These are phyloP conservation scores for Channa argus DNA, from an alignment of 2,113 vertebrate genomes.

Conservation along the genomic window DNA sequence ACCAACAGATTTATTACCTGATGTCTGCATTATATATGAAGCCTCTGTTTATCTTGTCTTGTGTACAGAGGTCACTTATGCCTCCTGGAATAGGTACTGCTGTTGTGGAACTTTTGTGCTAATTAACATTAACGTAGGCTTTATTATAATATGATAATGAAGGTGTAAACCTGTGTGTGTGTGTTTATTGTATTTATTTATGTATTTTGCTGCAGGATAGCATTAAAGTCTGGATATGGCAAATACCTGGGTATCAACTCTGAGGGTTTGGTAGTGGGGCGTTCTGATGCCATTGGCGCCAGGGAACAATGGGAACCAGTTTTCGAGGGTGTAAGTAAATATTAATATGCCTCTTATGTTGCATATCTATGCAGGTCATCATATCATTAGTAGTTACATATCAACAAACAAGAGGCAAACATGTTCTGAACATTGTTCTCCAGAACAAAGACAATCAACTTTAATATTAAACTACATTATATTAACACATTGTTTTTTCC, in stretches of 20 bases:
- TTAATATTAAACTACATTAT: too few relatives aligned
- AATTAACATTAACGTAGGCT: constrained; percentile 5
- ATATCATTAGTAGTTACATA: too few relatives aligned
- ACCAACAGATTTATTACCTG: constrained; percentile 1
- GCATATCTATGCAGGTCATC: too few relatives aligned
- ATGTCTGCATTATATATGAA: constrained; percentile 24
- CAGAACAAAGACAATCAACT: too few relatives aligned
- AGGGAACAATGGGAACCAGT: constrained; percentile 98
- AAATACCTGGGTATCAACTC: constrained; percentile 97
- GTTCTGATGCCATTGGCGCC: constrained; percentile 94
- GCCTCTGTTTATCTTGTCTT: constrained; percentile 1
- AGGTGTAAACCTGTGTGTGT: too few relatives aligned
- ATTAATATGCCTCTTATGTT: background rate
- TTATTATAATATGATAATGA: background rate
- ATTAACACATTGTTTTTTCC: too few relatives aligned
- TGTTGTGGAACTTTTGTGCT: background rate
- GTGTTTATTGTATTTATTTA: too few relatives aligned
- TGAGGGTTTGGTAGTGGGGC: constrained; percentile 93
- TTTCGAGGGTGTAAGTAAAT: constrained; percentile 91
- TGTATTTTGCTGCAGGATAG: constrained; percentile 83
- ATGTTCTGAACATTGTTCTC: too few relatives aligned
- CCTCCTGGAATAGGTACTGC: background rate
- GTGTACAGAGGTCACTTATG: constrained; percentile 10
- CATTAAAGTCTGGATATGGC: constrained; percentile 97
- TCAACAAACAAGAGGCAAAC: too few relatives aligned